A percentile compares a stretch with the other conserved stretches of the same genome.
Conservation (phyloP, 2,113 vertebrate genomes). For the Chionomys nivalis region DNA sequence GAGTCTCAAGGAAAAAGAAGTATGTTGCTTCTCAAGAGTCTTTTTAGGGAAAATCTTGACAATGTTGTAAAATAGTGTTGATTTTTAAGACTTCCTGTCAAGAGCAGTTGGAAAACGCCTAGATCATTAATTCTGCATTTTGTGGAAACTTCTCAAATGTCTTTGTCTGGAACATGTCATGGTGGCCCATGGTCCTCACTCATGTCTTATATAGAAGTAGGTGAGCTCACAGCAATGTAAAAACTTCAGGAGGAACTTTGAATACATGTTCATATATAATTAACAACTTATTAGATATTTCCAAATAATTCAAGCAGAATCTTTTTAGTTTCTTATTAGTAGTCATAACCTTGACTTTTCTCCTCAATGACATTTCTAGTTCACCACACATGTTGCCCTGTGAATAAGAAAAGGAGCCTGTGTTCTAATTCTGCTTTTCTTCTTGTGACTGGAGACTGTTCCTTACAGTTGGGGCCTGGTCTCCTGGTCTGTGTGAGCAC, state of each 20-base stretch:
- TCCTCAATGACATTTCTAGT: conserved; percentile 26
- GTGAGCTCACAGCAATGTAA: conserved; percentile 8
- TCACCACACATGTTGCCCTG: not conserved
- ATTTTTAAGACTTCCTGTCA: conserved; percentile 24
- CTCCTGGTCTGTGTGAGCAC: not conserved
- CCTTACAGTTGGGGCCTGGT: not conserved
- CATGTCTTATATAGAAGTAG: not conserved
- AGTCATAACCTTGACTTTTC: conserved; percentile 34
- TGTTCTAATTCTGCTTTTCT: not conserved
- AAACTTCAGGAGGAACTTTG: conserved; percentile 34
- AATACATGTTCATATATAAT: not conserved
- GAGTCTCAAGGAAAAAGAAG: not conserved
- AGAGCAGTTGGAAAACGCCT: conserved; percentile 2
- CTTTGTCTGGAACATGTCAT: not conserved
- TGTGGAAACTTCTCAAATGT: conserved; percentile 13
- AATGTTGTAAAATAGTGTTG: not conserved
- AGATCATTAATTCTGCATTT: not conserved
- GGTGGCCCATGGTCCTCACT: not conserved
- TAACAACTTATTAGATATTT: not conserved
- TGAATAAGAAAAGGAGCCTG: not conserved
- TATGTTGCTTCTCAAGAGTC: not conserved
- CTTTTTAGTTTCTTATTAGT: not conserved
- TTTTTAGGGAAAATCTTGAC: conserved; percentile 33
- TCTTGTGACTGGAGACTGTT: not conserved
- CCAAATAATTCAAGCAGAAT: conserved; percentile 29